phyloP scores from a whole-genome alignment of 1,140 invertebrate genomes.

The Acromyrmex charruanus region DNA sequence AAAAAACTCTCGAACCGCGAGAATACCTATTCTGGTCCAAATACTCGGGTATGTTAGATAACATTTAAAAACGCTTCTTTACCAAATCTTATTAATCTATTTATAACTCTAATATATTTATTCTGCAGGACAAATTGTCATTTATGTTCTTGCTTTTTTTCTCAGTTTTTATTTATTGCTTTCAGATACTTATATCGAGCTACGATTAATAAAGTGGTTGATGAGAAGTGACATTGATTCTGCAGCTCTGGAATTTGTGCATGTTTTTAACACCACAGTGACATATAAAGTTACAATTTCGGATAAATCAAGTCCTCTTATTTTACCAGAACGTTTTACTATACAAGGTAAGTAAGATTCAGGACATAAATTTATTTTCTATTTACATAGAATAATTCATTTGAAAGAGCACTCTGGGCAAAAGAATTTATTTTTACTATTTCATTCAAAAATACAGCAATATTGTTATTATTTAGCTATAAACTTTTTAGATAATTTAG shows the following conservation, averaged over 20 bases:
- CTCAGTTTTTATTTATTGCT: conserved; percentile 6
- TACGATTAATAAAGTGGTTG: conserved; percentile 71
- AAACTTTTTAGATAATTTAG: not conserved
- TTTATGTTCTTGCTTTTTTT: not conserved
- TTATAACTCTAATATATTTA: not conserved
- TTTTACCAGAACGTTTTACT: conserved; percentile 55
- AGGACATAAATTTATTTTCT: not conserved
- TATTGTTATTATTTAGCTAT: not conserved
- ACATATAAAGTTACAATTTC: conserved; percentile 65
- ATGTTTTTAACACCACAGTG: conserved; percentile 69
- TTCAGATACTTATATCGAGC: conserved; percentile 70
- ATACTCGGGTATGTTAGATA: conserved; percentile 63
- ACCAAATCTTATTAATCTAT: not conserved
- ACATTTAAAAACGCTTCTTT: no score
- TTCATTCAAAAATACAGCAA: not conserved
- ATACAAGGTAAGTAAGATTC: conserved; percentile 61
- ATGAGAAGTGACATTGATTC: conserved; percentile 64
- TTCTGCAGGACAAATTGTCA: not conserved
- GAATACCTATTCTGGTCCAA: conserved; percentile 72
- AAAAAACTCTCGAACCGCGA: conserved; percentile 65
- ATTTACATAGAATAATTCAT: not conserved
- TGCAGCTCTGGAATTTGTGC: conserved; percentile 65
- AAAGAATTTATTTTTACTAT: not conserved
- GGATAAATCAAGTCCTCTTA: conserved; percentile 34
- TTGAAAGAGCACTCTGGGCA: not conserved